Evolutionary conservation across 2,113 vertebrate genomes (phyloP).

Genomic region (Sporophila hypoxantha): DNA sequence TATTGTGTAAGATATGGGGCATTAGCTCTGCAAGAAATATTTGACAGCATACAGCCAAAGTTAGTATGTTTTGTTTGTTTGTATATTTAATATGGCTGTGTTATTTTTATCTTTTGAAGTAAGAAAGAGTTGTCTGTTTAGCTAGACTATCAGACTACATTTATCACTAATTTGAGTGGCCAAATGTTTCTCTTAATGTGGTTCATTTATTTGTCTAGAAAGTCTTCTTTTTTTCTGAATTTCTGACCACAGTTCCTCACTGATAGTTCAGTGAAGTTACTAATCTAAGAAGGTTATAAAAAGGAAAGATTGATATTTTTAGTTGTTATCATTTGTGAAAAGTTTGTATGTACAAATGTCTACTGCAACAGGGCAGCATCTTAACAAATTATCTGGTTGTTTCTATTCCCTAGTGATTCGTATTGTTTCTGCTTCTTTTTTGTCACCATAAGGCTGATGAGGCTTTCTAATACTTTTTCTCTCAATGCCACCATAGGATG

Average conservation of each 20-base stretch:
- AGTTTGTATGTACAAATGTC: background rate
- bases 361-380: background rate
- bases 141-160: background rate
- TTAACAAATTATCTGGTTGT: background rate
- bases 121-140: background rate
- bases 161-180: background rate
- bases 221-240: background rate
- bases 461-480: background rate
- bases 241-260: background rate
- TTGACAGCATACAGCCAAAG: slow-evolving; percentile 97
- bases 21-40: slow-evolving; percentile 92
- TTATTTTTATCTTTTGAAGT: background rate
- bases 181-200: background rate
- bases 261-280: background rate
- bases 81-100: background rate
- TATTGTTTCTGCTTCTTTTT: background rate
- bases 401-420: background rate
- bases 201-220: background rate
- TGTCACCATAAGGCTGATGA: background rate
- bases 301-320: background rate
- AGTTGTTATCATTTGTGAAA: background rate
- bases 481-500: slow-evolving; percentile 76
- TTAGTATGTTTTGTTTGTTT: slow-evolving; percentile 65
- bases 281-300: background rate
- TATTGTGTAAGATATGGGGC: slow-evolving; percentile 93